A percentile compares a stretch with the other conserved stretches of the same genome.
Conservation (phyloP, 2,113 vertebrate species). For the Anser brachyrhynchus region DNA sequence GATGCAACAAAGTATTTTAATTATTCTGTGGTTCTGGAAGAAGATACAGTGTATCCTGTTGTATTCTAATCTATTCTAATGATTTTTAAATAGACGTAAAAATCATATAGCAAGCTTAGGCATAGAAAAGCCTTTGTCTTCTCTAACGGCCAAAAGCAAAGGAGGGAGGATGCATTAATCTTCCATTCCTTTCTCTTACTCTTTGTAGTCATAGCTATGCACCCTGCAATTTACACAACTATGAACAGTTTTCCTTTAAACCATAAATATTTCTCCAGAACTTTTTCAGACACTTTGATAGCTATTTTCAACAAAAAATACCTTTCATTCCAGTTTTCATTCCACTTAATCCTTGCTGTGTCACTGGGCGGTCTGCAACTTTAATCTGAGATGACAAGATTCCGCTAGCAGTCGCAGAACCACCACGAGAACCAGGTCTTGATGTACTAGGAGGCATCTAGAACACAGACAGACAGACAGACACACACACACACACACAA, state of each 20-base stretch:
- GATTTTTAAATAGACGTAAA: background rate
- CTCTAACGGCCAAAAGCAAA: background rate
- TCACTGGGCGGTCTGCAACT: constrained; percentile 94
- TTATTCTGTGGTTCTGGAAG: background rate
- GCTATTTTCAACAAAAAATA: constrained; percentile 45
- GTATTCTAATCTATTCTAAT: background rate
- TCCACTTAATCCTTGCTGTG: constrained; percentile 96
- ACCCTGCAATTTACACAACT: background rate
- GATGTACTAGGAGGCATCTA: constrained; percentile 88
- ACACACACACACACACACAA: background rate
- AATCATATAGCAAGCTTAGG: background rate
- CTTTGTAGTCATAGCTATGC: background rate
- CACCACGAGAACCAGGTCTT: constrained; percentile 82
- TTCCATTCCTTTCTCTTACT: background rate
- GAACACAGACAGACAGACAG: background rate
- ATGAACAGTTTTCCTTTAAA: background rate
- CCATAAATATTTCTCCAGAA: background rate
- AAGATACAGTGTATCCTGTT: background rate
- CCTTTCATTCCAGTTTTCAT: constrained; percentile 96
- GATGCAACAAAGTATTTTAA: background rate
- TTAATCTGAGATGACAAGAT: constrained; percentile 91
- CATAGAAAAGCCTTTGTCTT: background rate
- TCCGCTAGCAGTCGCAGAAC: constrained; percentile 74
- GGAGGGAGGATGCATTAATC: background rate
- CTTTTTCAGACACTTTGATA: background rate